Conservation (phyloP, 2,888 invertebrate species). For the Sphinx pinastri region DNA sequence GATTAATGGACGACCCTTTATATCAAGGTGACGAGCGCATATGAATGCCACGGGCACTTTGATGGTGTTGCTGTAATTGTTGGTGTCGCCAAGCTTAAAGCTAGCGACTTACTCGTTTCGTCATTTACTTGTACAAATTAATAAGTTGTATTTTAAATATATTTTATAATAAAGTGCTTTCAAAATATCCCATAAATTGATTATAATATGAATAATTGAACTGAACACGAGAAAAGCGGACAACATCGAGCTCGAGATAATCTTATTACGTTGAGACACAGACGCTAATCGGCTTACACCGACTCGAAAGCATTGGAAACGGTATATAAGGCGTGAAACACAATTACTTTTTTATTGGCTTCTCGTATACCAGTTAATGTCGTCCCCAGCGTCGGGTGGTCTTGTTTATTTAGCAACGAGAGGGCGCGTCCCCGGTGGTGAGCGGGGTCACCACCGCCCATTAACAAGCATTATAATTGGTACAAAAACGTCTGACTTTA, state of each 20-base stretch:
- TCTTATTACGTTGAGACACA: conserved; percentile 3
- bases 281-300: conserved; percentile 11
- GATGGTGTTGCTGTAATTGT: too few relatives aligned
- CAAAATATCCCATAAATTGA: neutral
- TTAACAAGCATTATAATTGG: too few relatives aligned
- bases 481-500: too few relatives aligned
- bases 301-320: neutral
- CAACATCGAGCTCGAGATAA: conserved; percentile 8
- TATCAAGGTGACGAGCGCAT: too few relatives aligned
- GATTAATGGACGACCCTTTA: too few relatives aligned
- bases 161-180: neutral
- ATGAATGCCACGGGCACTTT: too few relatives aligned
- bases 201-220: neutral
- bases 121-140: too few relatives aligned
- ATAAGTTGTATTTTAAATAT: neutral
- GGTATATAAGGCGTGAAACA: conserved; percentile 13
- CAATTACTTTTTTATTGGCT: conserved; percentile 18
- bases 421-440: too few relatives aligned
- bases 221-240: neutral
- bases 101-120: too few relatives aligned
- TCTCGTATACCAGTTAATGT: neutral
- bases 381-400: neutral
- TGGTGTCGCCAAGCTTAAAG: too few relatives aligned
- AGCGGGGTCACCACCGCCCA: too few relatives aligned
- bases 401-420: too few relatives aligned